Conservation (phyloP, 2,113 vertebrate species). For the Sisor rabdophorus region DNA sequence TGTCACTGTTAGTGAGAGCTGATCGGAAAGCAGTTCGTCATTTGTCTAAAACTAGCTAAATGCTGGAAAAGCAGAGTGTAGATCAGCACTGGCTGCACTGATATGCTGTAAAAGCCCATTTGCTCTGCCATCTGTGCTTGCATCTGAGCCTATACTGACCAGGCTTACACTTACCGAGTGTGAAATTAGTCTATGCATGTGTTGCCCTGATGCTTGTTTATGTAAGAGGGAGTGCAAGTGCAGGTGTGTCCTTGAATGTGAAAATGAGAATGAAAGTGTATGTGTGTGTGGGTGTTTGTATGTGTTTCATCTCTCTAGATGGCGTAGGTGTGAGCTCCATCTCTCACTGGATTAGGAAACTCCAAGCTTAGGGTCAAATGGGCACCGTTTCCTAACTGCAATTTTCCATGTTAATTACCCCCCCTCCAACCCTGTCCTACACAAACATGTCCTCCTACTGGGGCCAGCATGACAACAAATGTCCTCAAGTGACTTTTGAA, state of each 20-base stretch:
- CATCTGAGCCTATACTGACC: conserved; percentile 52
- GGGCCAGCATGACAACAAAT: conserved; percentile 37
- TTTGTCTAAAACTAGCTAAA: conserved; percentile 11
- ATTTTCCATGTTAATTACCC: conserved; percentile 49
- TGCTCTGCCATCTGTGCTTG: conserved; percentile 57
- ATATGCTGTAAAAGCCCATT: conserved; percentile 46
- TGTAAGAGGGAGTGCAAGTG: conserved; percentile 34
- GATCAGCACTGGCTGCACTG: conserved; percentile 13
- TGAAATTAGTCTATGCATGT: conserved; percentile 60
- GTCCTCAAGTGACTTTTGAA: conserved; percentile 56
- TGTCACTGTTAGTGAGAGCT: conserved; percentile 20
- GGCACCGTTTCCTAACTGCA: conserved; percentile 45
- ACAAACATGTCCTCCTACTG: conserved; percentile 26
- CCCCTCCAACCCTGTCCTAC: conserved; percentile 36
- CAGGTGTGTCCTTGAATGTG: conserved; percentile 42
- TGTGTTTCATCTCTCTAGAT: conserved; percentile 52
- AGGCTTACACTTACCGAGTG: conserved; percentile 58
- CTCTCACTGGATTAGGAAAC: conserved; percentile 36
- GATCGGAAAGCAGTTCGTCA: conserved; percentile 21
- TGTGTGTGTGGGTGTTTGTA: conserved; percentile 18
- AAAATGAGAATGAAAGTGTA: conserved; percentile 21
- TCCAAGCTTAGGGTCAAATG: conserved; percentile 30
- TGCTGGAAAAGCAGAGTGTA: conserved; percentile 18
- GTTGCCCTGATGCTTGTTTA: conserved; percentile 37
- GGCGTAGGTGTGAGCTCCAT: conserved; percentile 46